Conservation (phyloP, 2,113 vertebrate genomes). For the Ia io region DNA sequence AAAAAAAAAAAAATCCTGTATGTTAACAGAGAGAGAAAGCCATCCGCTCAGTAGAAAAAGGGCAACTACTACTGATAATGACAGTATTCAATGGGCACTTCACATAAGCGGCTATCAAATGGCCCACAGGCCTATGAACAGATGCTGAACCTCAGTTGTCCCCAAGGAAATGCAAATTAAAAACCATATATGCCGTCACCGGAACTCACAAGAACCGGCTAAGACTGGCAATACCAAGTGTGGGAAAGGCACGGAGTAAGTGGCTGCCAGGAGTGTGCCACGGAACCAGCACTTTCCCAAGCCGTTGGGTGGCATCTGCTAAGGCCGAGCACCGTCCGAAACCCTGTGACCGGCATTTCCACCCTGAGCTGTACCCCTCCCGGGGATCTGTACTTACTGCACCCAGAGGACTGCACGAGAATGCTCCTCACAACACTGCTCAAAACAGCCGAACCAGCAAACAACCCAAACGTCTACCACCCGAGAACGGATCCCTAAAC, state of each 20-base stretch:
- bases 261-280: fast-evolving
- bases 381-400: background rate
- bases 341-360: background rate
- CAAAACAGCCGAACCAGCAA: background rate
- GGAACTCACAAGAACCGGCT: background rate
- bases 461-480: background rate
- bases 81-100: background rate
- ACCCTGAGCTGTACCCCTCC: fast-evolving
- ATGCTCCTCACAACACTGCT: background rate
- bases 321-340: background rate
- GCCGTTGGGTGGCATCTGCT: too few relatives aligned
- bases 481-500: fast-evolving
- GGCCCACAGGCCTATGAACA: background rate
- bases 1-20: too few relatives aligned
- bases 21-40: background rate
- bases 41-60: background rate
- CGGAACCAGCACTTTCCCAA: fast-evolving
- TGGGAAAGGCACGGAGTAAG: background rate
- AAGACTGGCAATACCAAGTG: background rate
- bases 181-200: background rate
- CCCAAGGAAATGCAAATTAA: background rate
- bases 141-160: background rate
- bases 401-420: background rate
- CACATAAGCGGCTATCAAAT: background rate
- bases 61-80: background rate